phyloP scores from a whole-genome alignment of 2,888 invertebrate species.

The Megastigmus dorsalis region DNA sequence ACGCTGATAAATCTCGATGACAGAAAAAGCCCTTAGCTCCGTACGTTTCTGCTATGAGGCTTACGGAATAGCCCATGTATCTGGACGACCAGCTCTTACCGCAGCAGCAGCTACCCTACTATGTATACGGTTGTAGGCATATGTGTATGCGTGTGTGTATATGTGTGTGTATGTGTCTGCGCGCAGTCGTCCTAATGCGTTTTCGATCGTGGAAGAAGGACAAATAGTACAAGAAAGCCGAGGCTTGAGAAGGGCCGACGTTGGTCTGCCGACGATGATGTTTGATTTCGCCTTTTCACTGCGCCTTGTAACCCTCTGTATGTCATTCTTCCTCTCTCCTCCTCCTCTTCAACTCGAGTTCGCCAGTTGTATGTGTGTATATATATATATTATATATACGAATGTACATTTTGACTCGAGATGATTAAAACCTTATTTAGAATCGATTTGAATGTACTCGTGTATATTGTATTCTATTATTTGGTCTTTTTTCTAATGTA shows the following conservation, averaged over 20 bases:
- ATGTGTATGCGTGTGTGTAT: background rate
- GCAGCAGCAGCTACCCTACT: background rate
- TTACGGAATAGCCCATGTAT: too few species aligned
- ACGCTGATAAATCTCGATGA: slow-evolving; percentile 35
- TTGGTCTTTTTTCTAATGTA: too few species aligned
- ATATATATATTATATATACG: background rate
- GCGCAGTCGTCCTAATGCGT: slow-evolving; percentile 36
- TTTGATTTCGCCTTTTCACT: slow-evolving; percentile 52
- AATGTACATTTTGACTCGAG: slow-evolving; percentile 9
- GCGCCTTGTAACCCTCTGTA: too few species aligned
- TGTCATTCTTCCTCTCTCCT: too few species aligned
- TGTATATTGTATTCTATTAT: too few species aligned
- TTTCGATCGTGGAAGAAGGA: slow-evolving; percentile 37
- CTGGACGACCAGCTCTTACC: too few species aligned
- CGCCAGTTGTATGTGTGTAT: background rate
- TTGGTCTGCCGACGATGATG: slow-evolving; percentile 32
- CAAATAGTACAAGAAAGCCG: slow-evolving; percentile 21
- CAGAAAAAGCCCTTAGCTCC: too few species aligned
- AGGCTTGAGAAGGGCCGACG: slow-evolving; percentile 9
- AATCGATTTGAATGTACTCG: slow-evolving; percentile 24
- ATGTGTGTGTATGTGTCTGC: background rate
- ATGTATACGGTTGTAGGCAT: background rate
- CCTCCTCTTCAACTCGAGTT: slow-evolving; percentile 11
- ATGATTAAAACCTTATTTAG: background rate
- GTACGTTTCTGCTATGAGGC: too few species aligned